phyloP scores from a whole-genome alignment of 2,888 invertebrate genomes.

The Drosophila infuscata region DNA sequence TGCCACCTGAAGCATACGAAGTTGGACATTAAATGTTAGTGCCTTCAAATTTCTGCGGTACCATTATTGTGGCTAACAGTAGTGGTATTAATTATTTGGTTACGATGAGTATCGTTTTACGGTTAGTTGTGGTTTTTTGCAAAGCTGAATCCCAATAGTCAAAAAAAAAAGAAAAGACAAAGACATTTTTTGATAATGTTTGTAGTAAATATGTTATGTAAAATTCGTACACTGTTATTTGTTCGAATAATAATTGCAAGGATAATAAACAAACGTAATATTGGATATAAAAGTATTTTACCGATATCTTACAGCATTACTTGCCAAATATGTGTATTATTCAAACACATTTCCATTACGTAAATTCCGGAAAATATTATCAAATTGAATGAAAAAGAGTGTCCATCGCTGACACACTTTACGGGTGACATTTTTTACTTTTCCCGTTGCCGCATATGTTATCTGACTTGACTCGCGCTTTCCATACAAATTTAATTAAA shows the following conservation, averaged over 20 bases:
- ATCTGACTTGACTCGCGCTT: slow-evolving; percentile 49
- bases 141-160: background rate
- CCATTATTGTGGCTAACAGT: slow-evolving; percentile 16
- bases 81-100: background rate
- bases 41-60: slow-evolving; percentile 24
- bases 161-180: background rate
- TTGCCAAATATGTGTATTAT: background rate
- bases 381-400: slow-evolving; percentile 10
- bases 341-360: slow-evolving; percentile 3
- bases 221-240: background rate
- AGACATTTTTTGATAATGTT: background rate
- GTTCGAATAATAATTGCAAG: background rate
- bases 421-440: slow-evolving; percentile 47
- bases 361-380: slow-evolving; percentile 15
- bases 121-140: background rate
- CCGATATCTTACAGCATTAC: background rate
- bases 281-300: background rate
- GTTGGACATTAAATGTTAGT: slow-evolving; percentile 33
- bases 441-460: slow-evolving; percentile 36
- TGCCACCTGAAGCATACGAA: slow-evolving; percentile 77
- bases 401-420: slow-evolving; percentile 40
- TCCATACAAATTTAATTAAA: slow-evolving; percentile 73
- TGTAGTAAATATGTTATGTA: background rate
- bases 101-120: slow-evolving; percentile 14
- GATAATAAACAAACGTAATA: too few species aligned